A percentile compares a stretch with the other conserved stretches of the same genome.
phyloP scores from a whole-genome alignment of 35 echinoderm and acorn worm genomes.

The Ophioderma brevispina region DNA sequence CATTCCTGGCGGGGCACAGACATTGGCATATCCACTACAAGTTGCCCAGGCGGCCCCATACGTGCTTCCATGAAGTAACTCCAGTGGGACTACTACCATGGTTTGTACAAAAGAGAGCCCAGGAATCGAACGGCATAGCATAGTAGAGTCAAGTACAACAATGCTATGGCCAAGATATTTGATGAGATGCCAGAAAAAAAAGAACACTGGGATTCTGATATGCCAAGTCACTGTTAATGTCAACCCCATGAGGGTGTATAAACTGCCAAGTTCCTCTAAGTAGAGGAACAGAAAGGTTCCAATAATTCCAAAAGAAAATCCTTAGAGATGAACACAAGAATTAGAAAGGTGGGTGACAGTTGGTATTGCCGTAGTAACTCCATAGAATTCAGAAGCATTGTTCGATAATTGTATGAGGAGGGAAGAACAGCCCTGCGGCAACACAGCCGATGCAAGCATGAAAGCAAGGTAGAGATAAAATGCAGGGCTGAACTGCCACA shows the following conservation, averaged over 20 bases:
- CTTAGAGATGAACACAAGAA: conserved; percentile 55
- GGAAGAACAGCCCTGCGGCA: conserved; percentile 29
- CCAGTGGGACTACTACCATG: conserved; percentile 84
- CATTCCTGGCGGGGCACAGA: conserved; percentile 87
- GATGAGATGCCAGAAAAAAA: conserved; percentile 76
- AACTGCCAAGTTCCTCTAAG: conserved; percentile 67
- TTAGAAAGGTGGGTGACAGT: conserved; percentile 62
- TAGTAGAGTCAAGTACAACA: conserved; percentile 61
- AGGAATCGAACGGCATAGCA: conserved; percentile 76
- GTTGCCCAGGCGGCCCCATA: conserved; percentile 92
- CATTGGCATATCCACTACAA: conserved; percentile 73
- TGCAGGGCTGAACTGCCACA: conserved; percentile 15
- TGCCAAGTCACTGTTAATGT: conserved; percentile 78
- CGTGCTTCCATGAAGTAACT: conserved; percentile 93
- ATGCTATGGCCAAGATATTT: conserved; percentile 53
- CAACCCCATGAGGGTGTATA: conserved; percentile 83
- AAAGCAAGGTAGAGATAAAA: conserved; percentile 58
- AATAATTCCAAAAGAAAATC: conserved; percentile 88
- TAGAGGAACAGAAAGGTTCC: conserved; percentile 84
- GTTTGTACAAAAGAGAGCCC: conserved; percentile 81
- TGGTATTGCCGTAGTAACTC: conserved; percentile 44
- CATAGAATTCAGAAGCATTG: conserved; percentile 17
- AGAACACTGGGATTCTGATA: conserved; percentile 84
- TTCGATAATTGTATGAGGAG: conserved; percentile 32
- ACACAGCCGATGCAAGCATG: background rate